Conservation (phyloP, 2,888 invertebrate genomes). For the Pristionchus maxplancki region DNA sequence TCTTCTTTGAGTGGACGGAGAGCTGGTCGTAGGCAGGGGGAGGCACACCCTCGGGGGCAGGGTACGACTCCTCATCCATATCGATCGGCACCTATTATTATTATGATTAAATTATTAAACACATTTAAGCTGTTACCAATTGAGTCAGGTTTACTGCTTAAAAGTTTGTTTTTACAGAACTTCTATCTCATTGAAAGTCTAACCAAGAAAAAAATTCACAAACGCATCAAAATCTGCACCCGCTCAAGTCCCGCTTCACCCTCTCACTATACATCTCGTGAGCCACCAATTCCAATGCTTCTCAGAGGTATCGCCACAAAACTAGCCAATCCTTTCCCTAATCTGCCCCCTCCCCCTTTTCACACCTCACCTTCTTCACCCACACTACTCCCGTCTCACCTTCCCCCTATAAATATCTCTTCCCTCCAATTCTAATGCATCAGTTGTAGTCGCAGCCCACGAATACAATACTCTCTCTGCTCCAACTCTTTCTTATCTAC, state of each 20-base stretch:
- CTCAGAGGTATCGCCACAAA: neutral
- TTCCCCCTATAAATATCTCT: neutral
- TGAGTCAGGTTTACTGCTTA: no score
- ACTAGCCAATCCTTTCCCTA: no score
- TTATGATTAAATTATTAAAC: neutral
- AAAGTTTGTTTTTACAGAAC: no score
- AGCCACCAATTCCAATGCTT: neutral
- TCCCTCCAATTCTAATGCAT: no score
- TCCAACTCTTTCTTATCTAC: neutral
- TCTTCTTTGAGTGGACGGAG: constrained; percentile 49
- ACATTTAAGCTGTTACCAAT: no score
- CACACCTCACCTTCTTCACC: neutral
- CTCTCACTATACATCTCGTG: neutral
- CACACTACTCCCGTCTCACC: neutral
- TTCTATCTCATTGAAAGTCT: no score
- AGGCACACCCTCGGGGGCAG: constrained; percentile 54
- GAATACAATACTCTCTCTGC: no score
- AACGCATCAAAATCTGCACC: neutral
- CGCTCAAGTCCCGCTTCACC: neutral
- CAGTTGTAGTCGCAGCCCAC: no score
- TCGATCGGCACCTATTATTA: constrained; percentile 38
- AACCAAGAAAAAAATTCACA: no score
- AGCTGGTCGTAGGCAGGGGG: constrained; percentile 64
- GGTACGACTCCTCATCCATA: constrained; percentile 19
- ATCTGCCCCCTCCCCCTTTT: neutral